Evolutionary conservation across 2,113 vertebrate species (phyloP).

Genomic region (Python bivittatus): DNA sequence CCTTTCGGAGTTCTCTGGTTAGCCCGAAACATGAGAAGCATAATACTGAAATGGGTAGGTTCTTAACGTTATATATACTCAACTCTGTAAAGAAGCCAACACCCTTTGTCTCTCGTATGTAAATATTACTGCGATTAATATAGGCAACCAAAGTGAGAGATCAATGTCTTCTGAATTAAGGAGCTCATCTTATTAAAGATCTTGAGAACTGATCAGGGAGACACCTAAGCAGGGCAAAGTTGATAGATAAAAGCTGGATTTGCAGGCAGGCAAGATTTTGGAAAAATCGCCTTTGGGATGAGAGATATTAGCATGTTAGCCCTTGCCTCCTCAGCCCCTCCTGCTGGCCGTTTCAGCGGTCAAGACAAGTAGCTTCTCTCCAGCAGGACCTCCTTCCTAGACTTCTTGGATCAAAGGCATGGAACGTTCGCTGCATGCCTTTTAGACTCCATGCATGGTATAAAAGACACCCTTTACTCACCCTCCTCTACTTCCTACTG

Average conservation of each 20-base stretch:
- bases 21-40: background rate
- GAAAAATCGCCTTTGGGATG: background rate
- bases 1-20: background rate
- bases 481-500: background rate
- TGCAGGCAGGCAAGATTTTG: background rate
- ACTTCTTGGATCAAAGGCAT: background rate
- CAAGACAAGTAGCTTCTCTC: background rate
- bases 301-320: background rate
- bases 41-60: background rate
- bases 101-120: background rate
- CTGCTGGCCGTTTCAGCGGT: background rate
- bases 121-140: background rate
- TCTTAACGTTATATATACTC: background rate
- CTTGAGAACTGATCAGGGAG: background rate
- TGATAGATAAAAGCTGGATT: background rate
- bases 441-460: background rate
- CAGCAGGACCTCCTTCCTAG: background rate
- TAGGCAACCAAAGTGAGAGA: background rate
- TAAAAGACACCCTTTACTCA: background rate
- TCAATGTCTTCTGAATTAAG: background rate
- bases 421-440: background rate
- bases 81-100: background rate
- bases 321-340: background rate
- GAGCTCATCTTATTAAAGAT: background rate
- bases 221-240: background rate